Evolutionary conservation across 2,113 vertebrate species (phyloP).

Genomic region (Cygnus atratus): DNA sequence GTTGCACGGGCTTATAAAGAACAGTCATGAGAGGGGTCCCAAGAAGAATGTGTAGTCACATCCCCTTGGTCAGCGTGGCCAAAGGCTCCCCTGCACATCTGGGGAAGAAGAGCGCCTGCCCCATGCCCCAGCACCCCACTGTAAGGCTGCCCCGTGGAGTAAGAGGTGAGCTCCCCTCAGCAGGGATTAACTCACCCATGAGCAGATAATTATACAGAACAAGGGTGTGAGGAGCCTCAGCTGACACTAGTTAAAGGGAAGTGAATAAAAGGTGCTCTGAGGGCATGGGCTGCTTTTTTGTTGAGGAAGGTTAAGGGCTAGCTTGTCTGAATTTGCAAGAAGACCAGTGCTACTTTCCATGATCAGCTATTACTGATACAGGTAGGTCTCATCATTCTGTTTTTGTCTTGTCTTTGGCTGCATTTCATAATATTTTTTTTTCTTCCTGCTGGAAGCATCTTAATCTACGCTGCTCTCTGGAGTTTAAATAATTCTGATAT

Average conservation of each 20-base stretch:
- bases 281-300: accelerated
- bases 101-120: too few species aligned
- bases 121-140: background rate
- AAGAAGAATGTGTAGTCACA: background rate
- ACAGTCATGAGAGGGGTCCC: background rate
- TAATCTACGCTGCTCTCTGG: background rate
- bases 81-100: background rate
- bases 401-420: background rate
- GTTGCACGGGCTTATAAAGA: background rate
- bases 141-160: background rate
- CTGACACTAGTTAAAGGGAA: background rate
- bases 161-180: background rate
- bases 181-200: background rate
- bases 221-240: background rate
- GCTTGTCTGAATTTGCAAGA: accelerated
- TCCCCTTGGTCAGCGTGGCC: too few species aligned
- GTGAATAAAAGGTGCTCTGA: background rate
- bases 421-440: accelerated
- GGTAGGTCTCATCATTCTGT: background rate
- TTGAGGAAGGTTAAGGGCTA: accelerated
- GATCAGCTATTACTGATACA: accelerated
- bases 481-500: accelerated
- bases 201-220: background rate
- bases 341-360: accelerated
- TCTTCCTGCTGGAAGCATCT: background rate